phyloP scores from a whole-genome alignment of 2,113 vertebrate genomes.

The Galeopterus variegatus region DNA sequence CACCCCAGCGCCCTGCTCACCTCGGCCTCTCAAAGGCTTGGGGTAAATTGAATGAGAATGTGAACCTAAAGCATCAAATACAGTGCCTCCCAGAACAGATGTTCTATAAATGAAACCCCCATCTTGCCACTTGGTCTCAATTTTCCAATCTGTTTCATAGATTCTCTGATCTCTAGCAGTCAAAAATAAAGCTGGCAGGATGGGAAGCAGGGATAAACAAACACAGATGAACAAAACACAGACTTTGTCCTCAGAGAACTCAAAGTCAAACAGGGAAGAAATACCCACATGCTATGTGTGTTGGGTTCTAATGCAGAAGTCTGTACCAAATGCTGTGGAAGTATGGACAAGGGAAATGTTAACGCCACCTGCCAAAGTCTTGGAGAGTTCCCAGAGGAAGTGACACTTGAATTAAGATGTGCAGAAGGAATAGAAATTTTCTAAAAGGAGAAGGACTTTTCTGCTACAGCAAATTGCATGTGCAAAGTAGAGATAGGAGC shows the following conservation, averaged over 20 bases:
- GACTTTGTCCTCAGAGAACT: background rate
- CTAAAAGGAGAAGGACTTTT: background rate
- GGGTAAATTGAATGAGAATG: background rate
- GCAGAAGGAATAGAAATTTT: background rate
- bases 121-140: background rate
- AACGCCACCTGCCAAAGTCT: background rate
- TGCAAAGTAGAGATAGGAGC: background rate
- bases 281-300: background rate
- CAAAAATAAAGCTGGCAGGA: background rate
- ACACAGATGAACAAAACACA: background rate
- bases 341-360: background rate
- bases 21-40: background rate
- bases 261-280: background rate
- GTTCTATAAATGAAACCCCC: background rate
- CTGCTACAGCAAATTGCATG: background rate
- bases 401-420: background rate
- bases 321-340: background rate
- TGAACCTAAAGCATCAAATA: background rate
- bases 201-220: background rate
- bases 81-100: background rate
- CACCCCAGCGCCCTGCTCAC: rapidly evolving
- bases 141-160: conserved; percentile 34
- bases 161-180: background rate
- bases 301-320: background rate
- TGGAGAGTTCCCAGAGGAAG: background rate